Evolutionary conservation across 1,140 invertebrate species (phyloP).

Genomic region (Bombus pyrosoma): DNA sequence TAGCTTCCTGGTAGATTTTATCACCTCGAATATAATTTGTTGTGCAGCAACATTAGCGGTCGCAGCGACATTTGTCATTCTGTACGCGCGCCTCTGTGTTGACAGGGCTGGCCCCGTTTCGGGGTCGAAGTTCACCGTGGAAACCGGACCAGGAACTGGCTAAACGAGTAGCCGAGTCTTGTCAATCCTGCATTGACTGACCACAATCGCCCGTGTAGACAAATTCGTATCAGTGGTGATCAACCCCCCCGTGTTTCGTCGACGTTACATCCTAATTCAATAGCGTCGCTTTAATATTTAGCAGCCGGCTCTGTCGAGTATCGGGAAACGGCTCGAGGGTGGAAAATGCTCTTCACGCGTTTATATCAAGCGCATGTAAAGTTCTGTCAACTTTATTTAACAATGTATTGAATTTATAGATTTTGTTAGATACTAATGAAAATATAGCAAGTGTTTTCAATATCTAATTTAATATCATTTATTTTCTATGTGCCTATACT

Average conservation of each 20-base stretch:
- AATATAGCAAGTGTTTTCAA: too few species aligned
- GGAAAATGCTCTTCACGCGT: too few species aligned
- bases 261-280: conserved; percentile 15
- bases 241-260: conserved; percentile 52
- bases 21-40: conserved; percentile 80
- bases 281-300: conserved; percentile 18
- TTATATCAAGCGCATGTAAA: too few species aligned
- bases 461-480: too few species aligned
- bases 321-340: too few species aligned
- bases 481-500: too few species aligned
- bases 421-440: too few species aligned
- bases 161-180: conserved; percentile 61
- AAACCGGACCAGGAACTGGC: conserved; percentile 76
- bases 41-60: conserved; percentile 79
- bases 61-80: conserved; percentile 79
- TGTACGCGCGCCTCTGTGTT: conserved; percentile 80
- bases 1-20: conserved; percentile 70
- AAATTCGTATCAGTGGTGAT: conserved; percentile 79
- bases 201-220: conserved; percentile 82
- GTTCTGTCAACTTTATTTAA: too few species aligned
- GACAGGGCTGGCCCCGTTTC: conserved; percentile 78
- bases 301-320: background rate
- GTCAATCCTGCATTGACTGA: conserved; percentile 67
- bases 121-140: conserved; percentile 77
- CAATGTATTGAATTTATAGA: too few species aligned